Base-by-base conservation (phyloP, 2,888 invertebrate genomes). In the Lycophotia porphyrea region DNA sequence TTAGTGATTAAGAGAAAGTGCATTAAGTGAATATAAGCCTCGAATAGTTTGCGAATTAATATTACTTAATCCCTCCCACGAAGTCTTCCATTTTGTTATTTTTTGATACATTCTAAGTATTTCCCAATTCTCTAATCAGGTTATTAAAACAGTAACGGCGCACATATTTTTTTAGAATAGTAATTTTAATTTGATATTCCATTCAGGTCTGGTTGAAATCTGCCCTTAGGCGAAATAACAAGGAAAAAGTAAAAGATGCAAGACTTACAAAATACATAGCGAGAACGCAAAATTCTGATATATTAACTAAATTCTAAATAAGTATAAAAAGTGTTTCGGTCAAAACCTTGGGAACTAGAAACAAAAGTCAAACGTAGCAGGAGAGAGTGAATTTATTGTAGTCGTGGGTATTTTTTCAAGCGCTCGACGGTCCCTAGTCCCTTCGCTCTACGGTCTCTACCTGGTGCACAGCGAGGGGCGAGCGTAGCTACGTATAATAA, bases 381-480 rank as follows among this genome's bases (percentile, higher is more conserved):
- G 31, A 67, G 63, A 67, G 64, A 47, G 71, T 61, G 60, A 76
- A 77, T 63, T 39, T 63, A 63, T 63, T 63, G 82, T 66, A 78
- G 76, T 70, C 82, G 81, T 73, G 69, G 77, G 58, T 83, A 84
- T 88, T 89, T 91, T 91, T 87, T 88, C 75, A 80, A 87, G 64
- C 70, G 70, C 76, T 81, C 83, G 74, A 76, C 80, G 80, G 15
- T 39, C 63, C 63, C 63, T n/a, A n/a, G n/a, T n/a, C n/a, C n/a
- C n/a, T n/a, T n/a, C n/a, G n/a, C n/a, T n/a, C n/a, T n/a, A n/a
- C n/a, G n/a, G n/a, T n/a, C 55, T 93, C 58, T 93, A 93, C 93
- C 93, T 93, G 93, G 90, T 88, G 69, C 90, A 75, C 92, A 90
- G 91, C 90, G 92, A 91, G 93, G 93, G 93, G 91, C 90, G 89